Base-by-base conservation (phyloP, 1,140 invertebrate species). In the Sitodiplosis mosellana region DNA sequence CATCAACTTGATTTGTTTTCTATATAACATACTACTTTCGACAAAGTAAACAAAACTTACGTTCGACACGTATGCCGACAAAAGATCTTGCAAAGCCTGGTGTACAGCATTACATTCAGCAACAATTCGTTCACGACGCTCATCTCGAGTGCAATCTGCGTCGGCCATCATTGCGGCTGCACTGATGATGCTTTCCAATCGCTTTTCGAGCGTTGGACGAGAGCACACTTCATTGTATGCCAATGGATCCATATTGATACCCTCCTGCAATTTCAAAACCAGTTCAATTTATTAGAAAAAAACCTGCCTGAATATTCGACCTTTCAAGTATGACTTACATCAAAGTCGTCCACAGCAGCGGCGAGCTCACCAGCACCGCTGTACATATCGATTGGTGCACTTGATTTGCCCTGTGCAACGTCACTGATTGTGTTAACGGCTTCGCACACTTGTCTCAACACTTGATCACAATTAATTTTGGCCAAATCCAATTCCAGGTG, bases 151-250 rank as follows among this genome's bases (percentile, higher is more conserved):
- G 60, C 88, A 92, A 27, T 85, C 87, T 33, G 86, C 90, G 68
- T 99, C 94, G 1, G 95, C 95, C 89, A 98, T 95, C 1, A 95
- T 70, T 6, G 94, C 95, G 1, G 93, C 92, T 11, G 91, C 92
- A 64, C 87, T 94, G 34, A 98, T 97, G 58, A 99, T 99, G 61
- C 87, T 89, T 67, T 99, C 95, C 2, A 99, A 69, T 21, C 91
- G 72, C 66, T 95, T 91, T 63, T 99, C 95, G 7, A 99, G 70
- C n/a, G 87, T 86, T 0, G 92, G 91, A 41, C 95, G 73, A n/a
- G 89, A 93, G 33, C 86, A 77, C 12, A 89, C 80, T 67, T 96
- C 89, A 57, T 87, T 92, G 62, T 98, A 99, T 0, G 83, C 79
- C 48, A 89, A 65, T 0, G 95, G 94, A 63, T 98, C 92, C 83